phyloP scores from a whole-genome alignment of 2,888 invertebrate species.

The Cephus rjabovi region DNA sequence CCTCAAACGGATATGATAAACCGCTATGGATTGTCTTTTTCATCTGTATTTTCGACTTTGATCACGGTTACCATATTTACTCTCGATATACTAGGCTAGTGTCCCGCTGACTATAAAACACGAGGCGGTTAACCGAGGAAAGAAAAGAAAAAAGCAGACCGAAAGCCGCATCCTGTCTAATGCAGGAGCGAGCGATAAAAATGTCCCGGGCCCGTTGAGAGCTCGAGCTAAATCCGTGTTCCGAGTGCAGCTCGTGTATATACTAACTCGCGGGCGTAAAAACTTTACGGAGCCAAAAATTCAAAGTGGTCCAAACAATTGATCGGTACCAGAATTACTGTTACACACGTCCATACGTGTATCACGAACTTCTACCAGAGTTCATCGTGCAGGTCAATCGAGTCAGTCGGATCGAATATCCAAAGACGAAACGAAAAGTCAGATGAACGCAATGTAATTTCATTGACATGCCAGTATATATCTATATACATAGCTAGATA shows the following conservation, averaged over 20 bases:
- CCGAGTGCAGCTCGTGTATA: neutral
- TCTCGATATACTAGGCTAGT: neutral
- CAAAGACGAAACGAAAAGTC: neutral
- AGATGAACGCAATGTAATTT: neutral
- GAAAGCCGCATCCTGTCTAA: neutral
- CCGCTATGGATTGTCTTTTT: neutral
- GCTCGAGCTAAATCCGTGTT: neutral
- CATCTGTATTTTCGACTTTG: neutral
- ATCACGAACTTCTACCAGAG: neutral
- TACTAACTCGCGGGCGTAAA: neutral
- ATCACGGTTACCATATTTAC: neutral
- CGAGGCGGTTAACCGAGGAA: neutral
- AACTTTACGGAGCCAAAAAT: neutral
- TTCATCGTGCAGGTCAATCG: slow-evolving; percentile 6
- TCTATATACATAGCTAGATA: neutral
- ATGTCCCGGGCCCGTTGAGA: neutral
- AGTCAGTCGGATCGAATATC: slow-evolving; percentile 6
- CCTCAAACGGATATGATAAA: neutral
- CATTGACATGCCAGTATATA: neutral
- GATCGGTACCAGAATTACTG: neutral
- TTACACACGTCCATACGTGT: neutral
- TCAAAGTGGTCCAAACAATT: neutral
- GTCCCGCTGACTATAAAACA: neutral
- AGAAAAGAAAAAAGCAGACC: neutral
- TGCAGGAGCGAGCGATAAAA: neutral